Percentiles rank a stretch among this genome's conserved stretches.
Conservation (phyloP, 2,797 vertebrate species). For the Paguma larvata region DNA sequence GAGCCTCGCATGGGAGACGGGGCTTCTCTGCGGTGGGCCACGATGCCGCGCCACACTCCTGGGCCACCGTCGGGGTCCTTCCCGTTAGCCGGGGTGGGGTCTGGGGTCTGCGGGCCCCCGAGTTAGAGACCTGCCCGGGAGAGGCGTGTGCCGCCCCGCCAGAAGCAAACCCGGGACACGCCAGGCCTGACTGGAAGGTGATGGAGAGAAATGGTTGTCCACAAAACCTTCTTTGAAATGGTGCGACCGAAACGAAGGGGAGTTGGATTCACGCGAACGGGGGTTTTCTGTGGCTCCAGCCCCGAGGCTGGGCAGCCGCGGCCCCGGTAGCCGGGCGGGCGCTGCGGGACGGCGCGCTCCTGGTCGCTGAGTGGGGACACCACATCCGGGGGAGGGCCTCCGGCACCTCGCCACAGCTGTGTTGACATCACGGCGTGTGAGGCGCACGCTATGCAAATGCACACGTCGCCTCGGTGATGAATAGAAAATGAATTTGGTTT, state of each 20-base stretch:
- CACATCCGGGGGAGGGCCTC: not conserved
- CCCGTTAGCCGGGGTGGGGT: too few relatives aligned
- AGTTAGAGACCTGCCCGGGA: not conserved
- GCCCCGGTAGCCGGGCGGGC: not conserved
- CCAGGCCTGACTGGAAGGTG: not conserved
- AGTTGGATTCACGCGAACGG: not conserved
- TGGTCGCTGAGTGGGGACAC: not conserved
- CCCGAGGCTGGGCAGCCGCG: not conserved
- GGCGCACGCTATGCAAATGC: constrained; percentile 39
- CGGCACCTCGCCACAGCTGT: not conserved
- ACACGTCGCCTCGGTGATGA: not conserved
- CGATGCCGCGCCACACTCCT: fast-evolving
- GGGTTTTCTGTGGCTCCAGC: not conserved
- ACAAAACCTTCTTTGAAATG: not conserved
- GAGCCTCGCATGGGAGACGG: not conserved
- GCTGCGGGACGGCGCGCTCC: not conserved
- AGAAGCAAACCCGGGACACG: not conserved
- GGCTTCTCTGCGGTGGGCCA: not conserved
- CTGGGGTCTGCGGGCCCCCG: fast-evolving
- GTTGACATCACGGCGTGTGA: not conserved
- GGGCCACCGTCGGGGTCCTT: fast-evolving
- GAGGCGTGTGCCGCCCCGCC: not conserved
- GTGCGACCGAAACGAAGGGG: not conserved
- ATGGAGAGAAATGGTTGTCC: too few relatives aligned
- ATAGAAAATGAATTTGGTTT: constrained; percentile 28